A percentile compares a stretch with the other conserved stretches of the same genome.
Conservation (phyloP, 1,140 invertebrate species). For the Littorina saxatilis region DNA sequence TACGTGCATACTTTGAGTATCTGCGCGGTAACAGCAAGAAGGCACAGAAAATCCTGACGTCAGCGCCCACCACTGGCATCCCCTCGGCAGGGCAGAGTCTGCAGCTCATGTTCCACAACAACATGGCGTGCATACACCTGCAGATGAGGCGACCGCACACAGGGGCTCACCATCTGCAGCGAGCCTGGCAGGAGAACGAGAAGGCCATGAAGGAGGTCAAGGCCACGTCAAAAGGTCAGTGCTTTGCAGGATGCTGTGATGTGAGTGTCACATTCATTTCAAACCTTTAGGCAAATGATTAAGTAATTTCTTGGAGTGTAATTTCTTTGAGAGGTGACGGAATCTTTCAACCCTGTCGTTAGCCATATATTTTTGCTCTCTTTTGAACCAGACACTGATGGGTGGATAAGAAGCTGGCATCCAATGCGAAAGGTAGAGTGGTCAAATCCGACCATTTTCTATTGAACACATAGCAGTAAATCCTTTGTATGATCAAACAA, state of each 20-base stretch:
- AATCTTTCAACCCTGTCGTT: too few relatives aligned
- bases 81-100: slow-evolving; percentile 62
- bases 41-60: slow-evolving; percentile 82
- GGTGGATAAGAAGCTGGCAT: too few relatives aligned
- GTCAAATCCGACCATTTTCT: too few relatives aligned
- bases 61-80: slow-evolving; percentile 71
- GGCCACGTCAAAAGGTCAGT: slow-evolving; percentile 41
- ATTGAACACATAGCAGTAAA: too few relatives aligned
- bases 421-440: too few relatives aligned
- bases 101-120: slow-evolving; percentile 89
- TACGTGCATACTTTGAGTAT: slow-evolving; percentile 85
- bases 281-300: not conserved
- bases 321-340: too few relatives aligned
- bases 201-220: slow-evolving; percentile 77
- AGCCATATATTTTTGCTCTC: too few relatives aligned
- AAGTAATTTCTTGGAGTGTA: too few relatives aligned
- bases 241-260: not conserved
- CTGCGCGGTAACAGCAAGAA: slow-evolving; percentile 83
- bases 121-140: slow-evolving; percentile 91
- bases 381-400: too few relatives aligned
- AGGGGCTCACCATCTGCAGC: slow-evolving; percentile 89
- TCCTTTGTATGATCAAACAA: too few relatives aligned
- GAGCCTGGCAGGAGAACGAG: slow-evolving; percentile 89
- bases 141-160: slow-evolving; percentile 91
- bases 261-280: not conserved